phyloP scores from a whole-genome alignment of 2,113 vertebrate species.

The Pogonocichla stellata region DNA sequence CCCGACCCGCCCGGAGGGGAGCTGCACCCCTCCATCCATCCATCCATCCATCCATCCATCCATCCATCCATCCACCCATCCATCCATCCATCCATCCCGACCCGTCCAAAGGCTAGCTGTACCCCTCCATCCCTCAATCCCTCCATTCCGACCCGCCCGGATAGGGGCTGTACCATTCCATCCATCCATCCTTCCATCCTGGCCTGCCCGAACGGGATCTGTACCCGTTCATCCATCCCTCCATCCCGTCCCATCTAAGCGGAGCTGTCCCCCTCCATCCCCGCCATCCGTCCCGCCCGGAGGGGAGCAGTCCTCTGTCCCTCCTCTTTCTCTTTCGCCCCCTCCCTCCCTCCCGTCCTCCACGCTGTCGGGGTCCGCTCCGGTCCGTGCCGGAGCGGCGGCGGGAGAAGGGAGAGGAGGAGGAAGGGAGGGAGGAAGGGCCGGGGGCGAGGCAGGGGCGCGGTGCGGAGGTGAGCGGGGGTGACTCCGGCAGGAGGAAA shows the following conservation, averaged over 20 bases:
- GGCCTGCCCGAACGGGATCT: too few relatives aligned
- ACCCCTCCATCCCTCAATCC: background rate
- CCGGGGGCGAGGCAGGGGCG: background rate
- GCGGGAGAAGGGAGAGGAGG: background rate
- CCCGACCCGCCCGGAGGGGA: background rate
- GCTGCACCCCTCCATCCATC: background rate
- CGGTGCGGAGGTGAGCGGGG: background rate
- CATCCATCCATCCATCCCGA: background rate
- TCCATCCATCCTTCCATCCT: too few relatives aligned
- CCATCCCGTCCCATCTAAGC: rapidly evolving
- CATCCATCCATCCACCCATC: background rate
- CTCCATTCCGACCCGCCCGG: background rate
- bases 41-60: background rate
- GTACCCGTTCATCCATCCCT: too few relatives aligned
- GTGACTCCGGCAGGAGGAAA: background rate
- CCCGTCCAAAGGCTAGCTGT: background rate
- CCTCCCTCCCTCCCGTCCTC: too few relatives aligned
- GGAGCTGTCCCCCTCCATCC: background rate
- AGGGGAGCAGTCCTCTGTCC: background rate
- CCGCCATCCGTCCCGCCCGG: too few relatives aligned
- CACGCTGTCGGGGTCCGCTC: background rate
- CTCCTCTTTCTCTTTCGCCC: background rate
- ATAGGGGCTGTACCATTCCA: background rate
- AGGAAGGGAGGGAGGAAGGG: background rate
- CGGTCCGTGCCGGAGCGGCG: background rate